A percentile compares a stretch with the other conserved stretches of the same genome.
Conservation (phyloP, 2,113 vertebrate genomes). For the Amblyornis subalaris region DNA sequence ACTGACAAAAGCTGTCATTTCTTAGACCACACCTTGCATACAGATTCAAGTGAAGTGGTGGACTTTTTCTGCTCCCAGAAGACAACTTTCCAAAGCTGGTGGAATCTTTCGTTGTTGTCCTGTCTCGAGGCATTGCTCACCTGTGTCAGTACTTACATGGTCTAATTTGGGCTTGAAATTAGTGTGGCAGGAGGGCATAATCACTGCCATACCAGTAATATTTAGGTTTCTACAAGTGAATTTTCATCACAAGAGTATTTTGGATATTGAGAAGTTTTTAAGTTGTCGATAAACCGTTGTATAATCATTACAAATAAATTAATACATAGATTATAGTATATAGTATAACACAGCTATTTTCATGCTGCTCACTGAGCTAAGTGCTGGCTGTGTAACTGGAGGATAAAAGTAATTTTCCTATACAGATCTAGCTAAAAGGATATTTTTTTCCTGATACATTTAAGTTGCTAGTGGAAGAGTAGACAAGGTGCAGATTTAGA, state of each 20-base stretch:
- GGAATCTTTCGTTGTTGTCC: neutral
- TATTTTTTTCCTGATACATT: neutral
- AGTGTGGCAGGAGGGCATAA: neutral
- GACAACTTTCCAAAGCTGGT: neutral
- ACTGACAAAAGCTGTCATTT: neutral
- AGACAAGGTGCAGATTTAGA: neutral
- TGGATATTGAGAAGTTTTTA: neutral
- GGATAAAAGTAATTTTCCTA: neutral
- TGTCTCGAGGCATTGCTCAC: rapidly evolving
- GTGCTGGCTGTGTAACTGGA: neutral
- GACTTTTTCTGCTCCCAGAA: neutral
- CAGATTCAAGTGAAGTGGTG: neutral
- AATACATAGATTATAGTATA: neutral
- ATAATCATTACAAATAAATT: neutral
- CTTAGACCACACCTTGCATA: neutral
- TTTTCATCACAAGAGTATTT: neutral
- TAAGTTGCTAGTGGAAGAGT: neutral
- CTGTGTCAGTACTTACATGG: neutral
- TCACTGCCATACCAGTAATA: rapidly evolving
- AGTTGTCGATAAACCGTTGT: neutral
- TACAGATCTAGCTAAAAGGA: neutral
- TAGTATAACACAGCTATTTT: neutral
- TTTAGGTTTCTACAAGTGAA: neutral
- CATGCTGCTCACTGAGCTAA: neutral
- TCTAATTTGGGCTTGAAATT: neutral